These are phyloP conservation scores for Enteromius mattozi DNA, from an alignment of 2,797 vertebrate species.

Conservation along the genomic window DNA sequence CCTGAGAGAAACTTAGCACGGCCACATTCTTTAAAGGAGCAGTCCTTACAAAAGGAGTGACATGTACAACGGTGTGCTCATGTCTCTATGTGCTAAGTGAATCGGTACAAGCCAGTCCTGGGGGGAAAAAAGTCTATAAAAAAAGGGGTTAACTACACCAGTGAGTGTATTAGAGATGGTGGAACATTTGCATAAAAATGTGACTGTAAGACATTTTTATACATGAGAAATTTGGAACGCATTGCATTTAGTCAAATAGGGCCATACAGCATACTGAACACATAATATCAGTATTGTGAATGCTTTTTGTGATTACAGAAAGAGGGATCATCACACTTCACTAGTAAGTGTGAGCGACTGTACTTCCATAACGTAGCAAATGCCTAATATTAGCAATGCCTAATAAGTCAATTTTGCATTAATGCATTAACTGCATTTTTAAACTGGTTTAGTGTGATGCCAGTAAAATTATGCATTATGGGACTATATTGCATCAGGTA, in stretches of 20 bases:
- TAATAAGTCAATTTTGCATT: neutral
- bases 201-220: constrained; percentile 13
- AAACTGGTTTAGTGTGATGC: neutral
- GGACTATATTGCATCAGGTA: neutral
- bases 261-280: neutral
- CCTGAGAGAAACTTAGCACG: constrained; percentile 80
- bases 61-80: neutral
- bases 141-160: constrained; percentile 30
- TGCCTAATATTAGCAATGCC: neutral
- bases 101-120: constrained; percentile 26
- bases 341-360: neutral
- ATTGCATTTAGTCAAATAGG: constrained; percentile 13
- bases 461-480: constrained; percentile 6
- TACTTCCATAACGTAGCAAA: neutral
- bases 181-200: constrained; percentile 20
- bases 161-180: constrained; percentile 2
- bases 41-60: constrained; percentile 44
- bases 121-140: neutral
- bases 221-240: neutral
- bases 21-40: constrained; percentile 80
- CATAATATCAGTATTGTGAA: neutral
- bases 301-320: neutral
- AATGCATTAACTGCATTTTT: neutral
- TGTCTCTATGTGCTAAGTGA: constrained; percentile 4
- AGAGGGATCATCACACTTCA: neutral